Conservation (phyloP, 2,797 vertebrate species). For the Diglossa cyanea region DNA sequence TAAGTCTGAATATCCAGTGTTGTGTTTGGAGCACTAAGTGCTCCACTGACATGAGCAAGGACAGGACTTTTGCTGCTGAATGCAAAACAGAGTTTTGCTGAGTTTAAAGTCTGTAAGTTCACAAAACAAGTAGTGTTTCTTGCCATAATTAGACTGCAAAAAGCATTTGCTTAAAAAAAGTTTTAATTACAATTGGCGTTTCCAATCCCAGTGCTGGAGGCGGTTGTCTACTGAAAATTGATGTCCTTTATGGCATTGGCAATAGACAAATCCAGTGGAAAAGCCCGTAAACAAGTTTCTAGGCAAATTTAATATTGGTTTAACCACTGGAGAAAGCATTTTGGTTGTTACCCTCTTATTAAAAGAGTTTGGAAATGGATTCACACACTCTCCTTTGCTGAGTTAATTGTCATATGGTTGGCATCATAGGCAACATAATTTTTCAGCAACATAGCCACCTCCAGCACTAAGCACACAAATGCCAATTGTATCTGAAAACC, state of each 20-base stretch:
- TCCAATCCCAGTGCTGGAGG: slow-evolving; percentile 63
- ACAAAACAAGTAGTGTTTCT: slow-evolving; percentile 34
- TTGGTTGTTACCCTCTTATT: slow-evolving; percentile 50
- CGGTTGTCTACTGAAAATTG: slow-evolving; percentile 47
- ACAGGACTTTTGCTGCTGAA: neutral
- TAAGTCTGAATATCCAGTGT: slow-evolving; percentile 25
- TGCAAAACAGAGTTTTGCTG: slow-evolving; percentile 40
- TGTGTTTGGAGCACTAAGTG: slow-evolving; percentile 24
- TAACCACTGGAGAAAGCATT: slow-evolving; percentile 53
- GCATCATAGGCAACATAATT: slow-evolving; percentile 40
- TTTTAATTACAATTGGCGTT: slow-evolving; percentile 65
- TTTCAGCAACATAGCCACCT: slow-evolving; percentile 43
- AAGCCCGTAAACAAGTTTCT: slow-evolving; percentile 45
- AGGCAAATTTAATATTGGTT: slow-evolving; percentile 36
- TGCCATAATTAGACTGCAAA: slow-evolving; percentile 57
- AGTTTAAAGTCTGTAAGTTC: slow-evolving; percentile 49
- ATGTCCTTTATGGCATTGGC: slow-evolving; percentile 49
- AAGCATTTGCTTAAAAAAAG: slow-evolving; percentile 42
- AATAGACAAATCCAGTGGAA: slow-evolving; percentile 55
- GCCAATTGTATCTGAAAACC: neutral
- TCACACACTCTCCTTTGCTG: slow-evolving; percentile 30
- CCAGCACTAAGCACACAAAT: neutral
- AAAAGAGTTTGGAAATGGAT: slow-evolving; percentile 53
- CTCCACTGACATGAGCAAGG: slow-evolving; percentile 35
- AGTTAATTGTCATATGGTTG: slow-evolving; percentile 34